Base-by-base conservation (phyloP, 35 echinoderm and acorn worm species). In the Patiria miniata region DNA sequence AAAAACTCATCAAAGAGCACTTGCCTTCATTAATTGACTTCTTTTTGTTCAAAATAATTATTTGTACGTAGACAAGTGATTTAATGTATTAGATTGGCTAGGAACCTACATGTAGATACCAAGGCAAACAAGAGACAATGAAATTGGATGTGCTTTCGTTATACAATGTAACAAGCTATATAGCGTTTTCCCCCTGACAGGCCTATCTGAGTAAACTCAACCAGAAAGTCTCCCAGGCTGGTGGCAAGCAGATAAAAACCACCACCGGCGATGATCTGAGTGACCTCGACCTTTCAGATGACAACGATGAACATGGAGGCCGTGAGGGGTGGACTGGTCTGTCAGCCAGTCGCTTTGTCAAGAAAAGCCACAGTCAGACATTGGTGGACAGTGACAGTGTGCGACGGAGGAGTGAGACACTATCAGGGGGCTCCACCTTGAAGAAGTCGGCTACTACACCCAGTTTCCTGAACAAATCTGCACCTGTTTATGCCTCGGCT, bases 321-420 rank as follows among this genome's bases (percentile, higher is more conserved):
- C 16, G 21, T 30, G 39, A 17, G 17, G 36, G 32, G 16, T 6
- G 39, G 33, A 9, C 77, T 7, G 26, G 17, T 34, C n/a, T 82
- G 7, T 52, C 40, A n/a, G 80, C 80, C 1, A 82, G 80, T 33
- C 40, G 51, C 30, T 82, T 82, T 17, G 40, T 82, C 17, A 82
- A 82, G 47, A 82, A 51, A 53, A 82, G 80, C 50, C 80, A 53
- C 4, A 82, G 80, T 51, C 80, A 82, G 33, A 82, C 80, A 18
- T 15, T 82, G 40, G 50, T 39, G 37, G 17, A 80, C 37, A 80
- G 37, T 56, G 40, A 23, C n/a, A 82, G 18, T 33, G 51, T 82
- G 21, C 28, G 40, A 1, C 80, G 30, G 28, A 52, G 26, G 21
- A 0, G 9, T 2, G 28, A 82, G 10, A 51, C 40, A 26, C 42